phyloP scores from a whole-genome alignment of 2,113 vertebrate species.

The Ammodytes dubius region DNA sequence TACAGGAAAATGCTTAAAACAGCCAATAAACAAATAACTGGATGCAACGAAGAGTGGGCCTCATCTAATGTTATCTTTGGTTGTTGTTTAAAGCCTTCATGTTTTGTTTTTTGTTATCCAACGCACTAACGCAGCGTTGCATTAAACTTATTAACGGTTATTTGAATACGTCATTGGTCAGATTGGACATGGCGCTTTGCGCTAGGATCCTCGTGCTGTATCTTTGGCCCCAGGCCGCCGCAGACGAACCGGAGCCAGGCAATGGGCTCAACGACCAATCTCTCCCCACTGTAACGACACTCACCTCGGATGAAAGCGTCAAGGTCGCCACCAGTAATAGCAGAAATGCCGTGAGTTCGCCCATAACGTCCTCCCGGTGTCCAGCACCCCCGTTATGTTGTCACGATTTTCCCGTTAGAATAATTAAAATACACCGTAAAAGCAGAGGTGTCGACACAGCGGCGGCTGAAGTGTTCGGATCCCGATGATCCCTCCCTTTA shows the following conservation, averaged over 20 bases:
- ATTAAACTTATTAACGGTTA: neutral
- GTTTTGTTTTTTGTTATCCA: too few species aligned
- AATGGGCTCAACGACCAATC: neutral
- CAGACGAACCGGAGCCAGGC: neutral
- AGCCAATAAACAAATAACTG: accelerated
- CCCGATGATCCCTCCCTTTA: conserved; percentile 54
- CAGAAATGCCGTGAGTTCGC: conserved; percentile 75
- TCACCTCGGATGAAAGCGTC: conserved; percentile 85
- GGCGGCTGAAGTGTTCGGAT: conserved; percentile 20
- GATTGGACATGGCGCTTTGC: neutral
- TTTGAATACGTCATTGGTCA: neutral
- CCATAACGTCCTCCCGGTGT: conserved; percentile 76
- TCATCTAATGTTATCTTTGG: neutral
- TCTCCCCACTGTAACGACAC: conserved; percentile 25
- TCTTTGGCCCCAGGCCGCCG: conserved; percentile 9
- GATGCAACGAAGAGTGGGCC: neutral
- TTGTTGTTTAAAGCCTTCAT: neutral
- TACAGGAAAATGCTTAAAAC: neutral
- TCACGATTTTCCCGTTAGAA: conserved; percentile 4
- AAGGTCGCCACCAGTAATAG: conserved; percentile 82
- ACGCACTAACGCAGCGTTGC: too few species aligned
- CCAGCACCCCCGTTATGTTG: conserved; percentile 44
- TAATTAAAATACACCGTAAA: neutral
- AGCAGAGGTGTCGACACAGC: conserved; percentile 20
- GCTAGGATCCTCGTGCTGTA: neutral